A percentile compares a stretch with the other conserved stretches of the same genome.
Conservation (phyloP, 2,888 invertebrate genomes). For the Gerris lacustris region DNA sequence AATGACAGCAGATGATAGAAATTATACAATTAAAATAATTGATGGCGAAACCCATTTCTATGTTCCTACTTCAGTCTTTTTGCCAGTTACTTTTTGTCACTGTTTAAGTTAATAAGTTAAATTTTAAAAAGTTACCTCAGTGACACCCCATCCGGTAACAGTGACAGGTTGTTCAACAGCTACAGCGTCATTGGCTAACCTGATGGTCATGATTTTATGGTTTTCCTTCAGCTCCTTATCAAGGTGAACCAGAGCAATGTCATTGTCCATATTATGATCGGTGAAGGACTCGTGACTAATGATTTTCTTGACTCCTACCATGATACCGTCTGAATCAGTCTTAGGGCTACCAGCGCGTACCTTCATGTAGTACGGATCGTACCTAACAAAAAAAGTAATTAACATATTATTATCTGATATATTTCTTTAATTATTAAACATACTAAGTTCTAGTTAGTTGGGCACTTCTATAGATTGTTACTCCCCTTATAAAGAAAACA, state of each 20-base stretch:
- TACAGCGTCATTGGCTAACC: slow-evolving; percentile 1
- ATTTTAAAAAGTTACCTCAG: neutral
- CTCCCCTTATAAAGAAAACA: too few relatives aligned
- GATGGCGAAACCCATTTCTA: too few relatives aligned
- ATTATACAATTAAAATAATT: too few relatives aligned
- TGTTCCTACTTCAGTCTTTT: too few relatives aligned
- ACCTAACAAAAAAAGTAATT: neutral
- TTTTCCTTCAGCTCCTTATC: neutral
- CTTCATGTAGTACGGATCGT: neutral
- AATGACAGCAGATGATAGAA: too few relatives aligned
- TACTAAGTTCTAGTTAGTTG: too few relatives aligned
- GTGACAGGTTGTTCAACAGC: neutral
- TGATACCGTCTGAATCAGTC: neutral
- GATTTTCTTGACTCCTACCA: neutral
- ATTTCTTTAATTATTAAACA: too few relatives aligned
- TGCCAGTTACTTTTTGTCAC: too few relatives aligned
- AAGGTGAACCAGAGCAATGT: neutral
- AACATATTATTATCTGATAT: too few relatives aligned
- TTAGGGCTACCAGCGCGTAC: neutral
- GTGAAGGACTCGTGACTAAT: neutral
- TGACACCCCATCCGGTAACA: neutral
- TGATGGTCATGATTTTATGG: neutral
- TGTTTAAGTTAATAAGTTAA: too few relatives aligned
- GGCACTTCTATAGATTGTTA: too few relatives aligned
- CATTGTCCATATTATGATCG: neutral